phyloP scores from a whole-genome alignment of 2,888 invertebrate genomes.

The Heliconius aoede region DNA sequence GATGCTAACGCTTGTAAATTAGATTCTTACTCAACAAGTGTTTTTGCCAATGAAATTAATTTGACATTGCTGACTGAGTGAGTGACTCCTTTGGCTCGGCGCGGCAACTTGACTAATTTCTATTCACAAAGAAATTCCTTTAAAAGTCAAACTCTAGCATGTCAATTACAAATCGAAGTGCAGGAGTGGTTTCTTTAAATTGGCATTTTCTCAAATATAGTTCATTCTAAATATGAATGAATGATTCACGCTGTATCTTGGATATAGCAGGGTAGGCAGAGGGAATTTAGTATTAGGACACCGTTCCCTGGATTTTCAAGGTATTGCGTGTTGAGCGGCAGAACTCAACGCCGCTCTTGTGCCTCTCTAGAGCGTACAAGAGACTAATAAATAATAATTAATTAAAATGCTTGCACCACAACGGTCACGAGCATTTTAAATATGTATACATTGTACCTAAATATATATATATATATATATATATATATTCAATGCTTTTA shows the following conservation, averaged over 20 bases:
- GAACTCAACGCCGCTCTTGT: too few species aligned
- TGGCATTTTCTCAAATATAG: not conserved
- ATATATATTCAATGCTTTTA: not conserved
- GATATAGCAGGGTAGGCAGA: too few species aligned
- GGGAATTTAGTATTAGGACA: too few species aligned
- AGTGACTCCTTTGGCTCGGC: slow-evolving; percentile 25
- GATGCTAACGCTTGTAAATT: slow-evolving; percentile 25
- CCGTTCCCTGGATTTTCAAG: too few species aligned
- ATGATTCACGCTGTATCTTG: not conserved
- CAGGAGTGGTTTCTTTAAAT: slow-evolving; percentile 21
- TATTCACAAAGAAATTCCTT: slow-evolving; percentile 29
- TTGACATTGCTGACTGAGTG: slow-evolving; percentile 23
- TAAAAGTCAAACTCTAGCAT: slow-evolving; percentile 25
- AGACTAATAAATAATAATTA: too few species aligned
- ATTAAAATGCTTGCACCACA: too few species aligned
- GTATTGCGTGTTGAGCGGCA: too few species aligned
- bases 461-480: too few species aligned
- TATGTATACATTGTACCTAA: too few species aligned
- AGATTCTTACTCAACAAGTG: slow-evolving; percentile 33
- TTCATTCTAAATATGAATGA: slow-evolving; percentile 7
- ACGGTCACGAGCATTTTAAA: too few species aligned
- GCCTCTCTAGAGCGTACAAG: too few species aligned
- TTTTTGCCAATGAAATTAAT: slow-evolving; percentile 31
- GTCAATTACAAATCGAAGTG: slow-evolving; percentile 27
- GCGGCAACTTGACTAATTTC: slow-evolving; percentile 25